These are phyloP conservation scores for Cryptotis parvus DNA, from an alignment of 2,113 vertebrate genomes.

Conservation along the genomic window DNA sequence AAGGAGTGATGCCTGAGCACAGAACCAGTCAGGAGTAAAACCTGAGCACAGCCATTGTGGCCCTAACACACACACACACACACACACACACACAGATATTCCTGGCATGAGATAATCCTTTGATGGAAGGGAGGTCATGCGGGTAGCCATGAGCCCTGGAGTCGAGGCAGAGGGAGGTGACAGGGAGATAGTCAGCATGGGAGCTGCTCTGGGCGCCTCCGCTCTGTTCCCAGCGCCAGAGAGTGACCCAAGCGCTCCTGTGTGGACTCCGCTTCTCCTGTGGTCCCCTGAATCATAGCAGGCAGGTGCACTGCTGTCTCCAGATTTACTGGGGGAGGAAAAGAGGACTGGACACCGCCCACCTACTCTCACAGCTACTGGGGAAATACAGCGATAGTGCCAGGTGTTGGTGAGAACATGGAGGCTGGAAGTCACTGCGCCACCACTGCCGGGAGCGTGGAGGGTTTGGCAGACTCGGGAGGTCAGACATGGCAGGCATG, in stretches of 20 bases:
- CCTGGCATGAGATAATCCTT: too few relatives aligned
- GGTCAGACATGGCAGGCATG: neutral
- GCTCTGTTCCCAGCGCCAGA: too few relatives aligned
- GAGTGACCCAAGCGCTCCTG: too few relatives aligned
- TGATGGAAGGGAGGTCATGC: too few relatives aligned
- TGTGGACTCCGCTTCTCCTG: neutral
- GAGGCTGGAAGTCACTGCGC: neutral
- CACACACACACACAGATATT: too few relatives aligned
- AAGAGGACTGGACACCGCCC: neutral
- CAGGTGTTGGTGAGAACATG: neutral
- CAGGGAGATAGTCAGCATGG: too few relatives aligned
- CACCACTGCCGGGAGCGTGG: neutral
- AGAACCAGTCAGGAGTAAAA: too few relatives aligned
- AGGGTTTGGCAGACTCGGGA: neutral
- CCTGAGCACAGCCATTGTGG: too few relatives aligned
- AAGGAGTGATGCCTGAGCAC: neutral
- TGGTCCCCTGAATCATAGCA: neutral
- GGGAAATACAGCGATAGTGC: neutral
- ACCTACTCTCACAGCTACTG: neutral
- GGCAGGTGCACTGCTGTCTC: neutral
- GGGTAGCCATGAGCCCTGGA: too few relatives aligned
- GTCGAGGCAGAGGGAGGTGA: too few relatives aligned
- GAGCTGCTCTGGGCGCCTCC: too few relatives aligned
- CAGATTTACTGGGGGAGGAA: neutral
- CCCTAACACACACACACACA: too few relatives aligned